phyloP scores from a whole-genome alignment of 2,113 vertebrate species.

The Galemys pyrenaicus region DNA sequence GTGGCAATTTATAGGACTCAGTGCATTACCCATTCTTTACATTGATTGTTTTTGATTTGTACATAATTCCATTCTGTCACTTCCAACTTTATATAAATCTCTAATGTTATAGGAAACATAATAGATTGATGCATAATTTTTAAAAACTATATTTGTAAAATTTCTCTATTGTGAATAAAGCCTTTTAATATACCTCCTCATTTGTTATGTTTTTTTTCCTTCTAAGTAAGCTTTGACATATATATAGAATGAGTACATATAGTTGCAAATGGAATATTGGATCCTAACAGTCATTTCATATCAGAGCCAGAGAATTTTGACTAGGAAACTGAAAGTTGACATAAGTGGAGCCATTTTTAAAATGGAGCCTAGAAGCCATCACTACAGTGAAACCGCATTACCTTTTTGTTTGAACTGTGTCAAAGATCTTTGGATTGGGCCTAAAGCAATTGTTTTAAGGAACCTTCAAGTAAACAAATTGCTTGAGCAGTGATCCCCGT shows the following conservation, averaged over 20 bases:
- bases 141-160: constrained; percentile 99
- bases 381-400: background rate
- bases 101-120: constrained; percentile 90
- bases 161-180: constrained; percentile 99
- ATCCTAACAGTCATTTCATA: background rate
- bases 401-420: background rate
- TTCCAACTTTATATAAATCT: constrained; percentile 95
- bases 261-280: background rate
- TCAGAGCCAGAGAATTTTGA: background rate
- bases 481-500: background rate
- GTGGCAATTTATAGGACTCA: constrained; percentile 86
- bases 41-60: constrained; percentile 89
- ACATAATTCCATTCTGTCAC: constrained; percentile 88
- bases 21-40: constrained; percentile 82
- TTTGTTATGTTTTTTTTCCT: constrained; percentile 66
- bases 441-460: background rate
- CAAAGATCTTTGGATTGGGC: background rate
- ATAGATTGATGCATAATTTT: constrained; percentile 97
- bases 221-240: background rate
- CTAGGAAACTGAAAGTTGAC: background rate
- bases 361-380: background rate
- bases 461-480: background rate
- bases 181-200: constrained; percentile 93
- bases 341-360: background rate
- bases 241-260: background rate